These are phyloP conservation scores for Datnioides undecimradiatus DNA, from an alignment of 2,113 vertebrate genomes.

Conservation along the genomic window DNA sequence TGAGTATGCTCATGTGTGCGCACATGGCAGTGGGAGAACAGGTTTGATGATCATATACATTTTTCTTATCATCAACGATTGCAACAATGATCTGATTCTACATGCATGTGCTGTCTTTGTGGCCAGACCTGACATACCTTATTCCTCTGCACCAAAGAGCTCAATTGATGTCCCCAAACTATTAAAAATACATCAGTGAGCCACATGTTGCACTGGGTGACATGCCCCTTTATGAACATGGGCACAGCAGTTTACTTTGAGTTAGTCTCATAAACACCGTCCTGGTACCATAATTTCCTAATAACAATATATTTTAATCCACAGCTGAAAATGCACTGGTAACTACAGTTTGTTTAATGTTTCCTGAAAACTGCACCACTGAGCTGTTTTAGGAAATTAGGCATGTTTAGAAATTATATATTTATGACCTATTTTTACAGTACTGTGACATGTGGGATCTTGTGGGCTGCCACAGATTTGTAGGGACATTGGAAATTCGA, in stretches of 20 bases:
- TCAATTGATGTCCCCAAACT: background rate
- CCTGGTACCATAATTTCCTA: background rate
- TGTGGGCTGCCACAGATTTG: background rate
- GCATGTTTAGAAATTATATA: background rate
- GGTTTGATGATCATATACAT: background rate
- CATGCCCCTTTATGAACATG: background rate
- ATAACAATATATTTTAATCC: background rate
- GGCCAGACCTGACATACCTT: background rate
- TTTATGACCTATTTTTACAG: background rate
- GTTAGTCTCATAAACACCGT: background rate
- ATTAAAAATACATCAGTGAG: background rate
- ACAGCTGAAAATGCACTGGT: background rate
- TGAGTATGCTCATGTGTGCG: constrained; percentile 9
- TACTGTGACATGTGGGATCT: background rate
- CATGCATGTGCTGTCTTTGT: background rate
- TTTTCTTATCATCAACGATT: background rate
- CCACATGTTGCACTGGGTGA: background rate
- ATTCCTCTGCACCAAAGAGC: background rate
- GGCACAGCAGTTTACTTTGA: background rate
- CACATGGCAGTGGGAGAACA: background rate
- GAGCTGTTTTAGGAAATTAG: background rate
- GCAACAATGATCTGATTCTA: background rate
- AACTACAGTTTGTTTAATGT: background rate
- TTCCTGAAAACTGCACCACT: background rate
- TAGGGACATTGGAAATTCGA: background rate